A percentile compares a stretch with the other conserved stretches of the same genome.
phyloP scores from a whole-genome alignment of 2,888 invertebrate genomes.

The Itoplectis maculator region DNA sequence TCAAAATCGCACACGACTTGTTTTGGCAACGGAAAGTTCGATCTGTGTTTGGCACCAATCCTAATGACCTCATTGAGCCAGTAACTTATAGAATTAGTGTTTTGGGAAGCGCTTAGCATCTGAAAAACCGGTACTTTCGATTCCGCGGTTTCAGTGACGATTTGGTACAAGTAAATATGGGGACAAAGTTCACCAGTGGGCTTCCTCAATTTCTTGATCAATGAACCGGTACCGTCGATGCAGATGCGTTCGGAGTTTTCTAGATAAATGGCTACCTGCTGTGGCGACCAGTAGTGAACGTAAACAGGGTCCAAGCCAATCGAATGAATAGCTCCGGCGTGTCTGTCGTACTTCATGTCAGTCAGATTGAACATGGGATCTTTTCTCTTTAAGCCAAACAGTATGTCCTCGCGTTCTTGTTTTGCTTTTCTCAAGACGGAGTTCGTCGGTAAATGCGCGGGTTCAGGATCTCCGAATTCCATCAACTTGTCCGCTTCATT shows the following conservation, averaged over 20 bases:
- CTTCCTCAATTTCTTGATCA: slow-evolving; percentile 51
- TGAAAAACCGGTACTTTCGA: slow-evolving; percentile 64
- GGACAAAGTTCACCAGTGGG: slow-evolving; percentile 59
- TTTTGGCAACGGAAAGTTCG: slow-evolving; percentile 59
- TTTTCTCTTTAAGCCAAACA: slow-evolving; percentile 43
- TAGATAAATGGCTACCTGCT: slow-evolving; percentile 59
- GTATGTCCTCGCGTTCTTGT: slow-evolving; percentile 47
- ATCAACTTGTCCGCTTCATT: slow-evolving; percentile 55
- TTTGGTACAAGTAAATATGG: slow-evolving; percentile 65
- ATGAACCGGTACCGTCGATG: slow-evolving; percentile 57
- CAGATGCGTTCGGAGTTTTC: slow-evolving; percentile 46
- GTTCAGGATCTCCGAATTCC: slow-evolving; percentile 55
- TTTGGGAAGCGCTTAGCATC: slow-evolving; percentile 61
- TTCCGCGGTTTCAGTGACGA: slow-evolving; percentile 48
- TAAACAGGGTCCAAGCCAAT: slow-evolving; percentile 62
- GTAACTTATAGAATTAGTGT: slow-evolving; percentile 58
- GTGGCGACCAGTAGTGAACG: slow-evolving; percentile 62
- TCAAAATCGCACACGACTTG: slow-evolving; percentile 65
- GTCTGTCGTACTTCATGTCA: slow-evolving; percentile 58
- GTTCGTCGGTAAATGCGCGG: slow-evolving; percentile 56
- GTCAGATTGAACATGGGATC: slow-evolving; percentile 56
- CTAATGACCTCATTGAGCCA: slow-evolving; percentile 64
- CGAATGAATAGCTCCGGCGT: slow-evolving; percentile 48
- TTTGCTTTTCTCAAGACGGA: slow-evolving; percentile 56
- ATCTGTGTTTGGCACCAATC: slow-evolving; percentile 48